Base-by-base conservation (phyloP, 2,113 vertebrate genomes). In the Colius striatus region DNA sequence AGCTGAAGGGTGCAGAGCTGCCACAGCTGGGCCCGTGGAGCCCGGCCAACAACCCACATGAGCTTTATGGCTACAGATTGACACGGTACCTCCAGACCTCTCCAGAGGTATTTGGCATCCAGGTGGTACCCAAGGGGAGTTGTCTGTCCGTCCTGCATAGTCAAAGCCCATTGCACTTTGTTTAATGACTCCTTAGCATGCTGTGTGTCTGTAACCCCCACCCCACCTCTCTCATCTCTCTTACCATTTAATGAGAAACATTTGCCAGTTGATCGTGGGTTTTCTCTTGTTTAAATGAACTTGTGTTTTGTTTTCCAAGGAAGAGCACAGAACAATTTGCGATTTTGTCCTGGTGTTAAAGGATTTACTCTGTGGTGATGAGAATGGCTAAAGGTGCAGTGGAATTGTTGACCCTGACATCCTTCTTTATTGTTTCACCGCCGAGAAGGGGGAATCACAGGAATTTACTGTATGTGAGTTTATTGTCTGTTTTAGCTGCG, bases 321-420 rank as follows among this genome's bases (percentile, higher is more conserved):
- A 97, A 84, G 96, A 97, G 95, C 97, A 84, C 94, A 92, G 97
- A 97, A 96, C 86, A 95, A 87, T 87, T 96, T 91, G 71, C 1
- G 17, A 92, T 95, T 97, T 94, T 91, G 72, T 73, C 30, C 87
- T 72, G 61, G 88, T 94, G 78, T 95, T 93, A 95, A 95, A 87
- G 85, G 95, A 94, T 96, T 96, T 96, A 75, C 80, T 97, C 96
- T 92, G 82, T 95, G 87, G 61, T 93, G 83, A 76, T 23, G 68
- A 66, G 79, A 96, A 93, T 87, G 81, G 91, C 84, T 84, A 62
- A 96, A 89, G 57, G 65, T 95, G 91, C 92, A 91, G 60, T 95
- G 91, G 89, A 95, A 76, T 63, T 43, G 83, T 79, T 92, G 93
- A 94, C 84, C 85, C 85, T 95, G 68, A 63, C 53, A 47, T 91